phyloP scores from a whole-genome alignment of 2,797 vertebrate species.

The Eleutherodactylus coqui region DNA sequence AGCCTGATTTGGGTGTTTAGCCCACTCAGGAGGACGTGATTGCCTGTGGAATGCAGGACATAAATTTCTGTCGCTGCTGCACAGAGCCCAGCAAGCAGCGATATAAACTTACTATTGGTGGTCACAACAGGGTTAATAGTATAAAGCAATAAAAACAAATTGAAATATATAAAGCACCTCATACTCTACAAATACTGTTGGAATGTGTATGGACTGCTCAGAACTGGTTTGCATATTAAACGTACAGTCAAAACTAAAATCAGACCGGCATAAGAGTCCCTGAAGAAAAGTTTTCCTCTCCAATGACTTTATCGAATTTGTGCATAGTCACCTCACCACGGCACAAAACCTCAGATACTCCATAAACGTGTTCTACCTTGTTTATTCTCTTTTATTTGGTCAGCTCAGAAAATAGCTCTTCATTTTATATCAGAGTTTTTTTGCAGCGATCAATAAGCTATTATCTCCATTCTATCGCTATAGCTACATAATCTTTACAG shows the following conservation, averaged over 20 bases:
- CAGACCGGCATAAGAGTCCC: neutral
- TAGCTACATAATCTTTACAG: constrained; percentile 56
- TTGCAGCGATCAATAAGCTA: constrained; percentile 54
- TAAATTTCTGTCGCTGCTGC: too few species aligned
- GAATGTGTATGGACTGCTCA: neutral
- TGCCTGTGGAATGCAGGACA: too few species aligned
- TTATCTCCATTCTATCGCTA: constrained; percentile 53
- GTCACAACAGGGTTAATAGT: neutral
- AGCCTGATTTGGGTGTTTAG: too few species aligned
- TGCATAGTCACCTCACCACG: neutral
- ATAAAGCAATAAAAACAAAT: neutral
- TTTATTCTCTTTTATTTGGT: constrained; percentile 52
- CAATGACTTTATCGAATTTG: neutral
- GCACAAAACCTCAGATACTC: neutral
- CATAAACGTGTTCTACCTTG: constrained; percentile 29
- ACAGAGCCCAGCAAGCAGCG: too few species aligned
- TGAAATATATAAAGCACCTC: neutral
- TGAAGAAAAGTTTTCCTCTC: neutral
- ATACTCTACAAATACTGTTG: neutral
- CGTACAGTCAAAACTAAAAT: neutral
- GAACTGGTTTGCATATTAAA: neutral
- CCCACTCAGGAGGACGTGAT: too few species aligned
- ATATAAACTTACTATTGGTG: too few species aligned
- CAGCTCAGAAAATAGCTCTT: constrained; percentile 45
- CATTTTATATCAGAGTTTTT: constrained; percentile 45